phyloP scores from a whole-genome alignment of 2,113 vertebrate species.

The Pseudonaja textilis region DNA sequence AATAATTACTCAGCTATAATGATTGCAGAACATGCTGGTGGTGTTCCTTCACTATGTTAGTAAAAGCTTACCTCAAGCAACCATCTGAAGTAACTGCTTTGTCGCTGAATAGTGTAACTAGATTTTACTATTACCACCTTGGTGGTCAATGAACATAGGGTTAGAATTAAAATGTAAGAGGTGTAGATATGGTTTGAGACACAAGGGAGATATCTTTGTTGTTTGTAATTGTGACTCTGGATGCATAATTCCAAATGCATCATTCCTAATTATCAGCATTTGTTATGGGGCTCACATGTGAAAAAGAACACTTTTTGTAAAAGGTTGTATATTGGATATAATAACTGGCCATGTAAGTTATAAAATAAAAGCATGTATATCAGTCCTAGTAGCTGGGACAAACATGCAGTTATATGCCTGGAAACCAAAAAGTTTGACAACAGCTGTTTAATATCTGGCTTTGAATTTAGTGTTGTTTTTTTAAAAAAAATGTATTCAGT shows the following conservation, averaged over 20 bases:
- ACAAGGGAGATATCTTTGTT: not conserved
- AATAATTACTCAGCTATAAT: not conserved
- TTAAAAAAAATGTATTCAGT: constrained; percentile 21
- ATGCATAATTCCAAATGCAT: not conserved
- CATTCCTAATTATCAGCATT: not conserved
- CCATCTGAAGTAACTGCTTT: not conserved
- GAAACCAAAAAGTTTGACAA: constrained; percentile 45
- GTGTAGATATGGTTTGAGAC: not conserved
- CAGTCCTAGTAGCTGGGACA: constrained; percentile 44
- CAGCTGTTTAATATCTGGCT: constrained; percentile 59
- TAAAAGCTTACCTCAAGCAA: not conserved
- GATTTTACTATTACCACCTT: not conserved
- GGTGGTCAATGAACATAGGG: not conserved
- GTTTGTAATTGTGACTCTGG: not conserved
- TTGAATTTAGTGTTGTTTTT: constrained; percentile 23
- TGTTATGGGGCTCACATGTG: not conserved
- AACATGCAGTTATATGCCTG: constrained; percentile 8
- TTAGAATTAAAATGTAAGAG: not conserved
- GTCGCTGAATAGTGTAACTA: not conserved
- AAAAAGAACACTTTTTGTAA: not conserved
- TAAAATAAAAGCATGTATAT: not conserved
- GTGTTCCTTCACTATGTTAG: not conserved
- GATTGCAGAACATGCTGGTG: not conserved
- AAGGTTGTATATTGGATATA: not conserved
- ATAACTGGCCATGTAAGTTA: constrained; percentile 28